phyloP scores from a whole-genome alignment of 1,140 invertebrate genomes.

The Camponotus pennsylvanicus region DNA sequence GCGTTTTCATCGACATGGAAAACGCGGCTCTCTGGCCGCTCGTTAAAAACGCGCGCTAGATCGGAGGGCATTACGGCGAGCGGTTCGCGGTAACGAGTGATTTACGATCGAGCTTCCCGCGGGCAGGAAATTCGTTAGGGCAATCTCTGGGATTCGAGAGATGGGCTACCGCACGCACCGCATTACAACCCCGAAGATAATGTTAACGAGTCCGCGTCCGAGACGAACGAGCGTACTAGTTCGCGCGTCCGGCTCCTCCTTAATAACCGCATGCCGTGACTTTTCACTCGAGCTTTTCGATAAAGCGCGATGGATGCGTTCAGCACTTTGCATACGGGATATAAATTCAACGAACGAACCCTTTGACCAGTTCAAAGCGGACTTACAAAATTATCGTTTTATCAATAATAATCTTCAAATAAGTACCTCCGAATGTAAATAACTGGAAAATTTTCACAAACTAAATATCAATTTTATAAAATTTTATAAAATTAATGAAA shows the following conservation, averaged over 20 bases:
- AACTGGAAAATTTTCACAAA: neutral
- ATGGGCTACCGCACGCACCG: constrained; percentile 75
- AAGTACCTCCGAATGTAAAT: neutral
- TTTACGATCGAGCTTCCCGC: constrained; percentile 76
- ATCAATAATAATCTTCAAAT: neutral
- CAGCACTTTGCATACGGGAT: neutral
- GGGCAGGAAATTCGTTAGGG: constrained; percentile 79
- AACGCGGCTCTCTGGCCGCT: constrained; percentile 42
- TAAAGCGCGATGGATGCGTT: constrained; percentile 65
- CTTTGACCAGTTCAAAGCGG: neutral
- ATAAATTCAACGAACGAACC: neutral
- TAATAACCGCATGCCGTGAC: constrained; percentile 74
- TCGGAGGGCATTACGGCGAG: constrained; percentile 68
- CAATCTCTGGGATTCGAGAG: constrained; percentile 77
- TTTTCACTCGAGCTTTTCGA: constrained; percentile 64
- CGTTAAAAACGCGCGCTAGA: constrained; percentile 73
- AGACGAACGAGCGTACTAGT: constrained; percentile 65
- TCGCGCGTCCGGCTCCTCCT: constrained; percentile 62
- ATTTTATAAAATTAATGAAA: neutral
- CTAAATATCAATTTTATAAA: neutral
- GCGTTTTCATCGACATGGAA: constrained; percentile 65
- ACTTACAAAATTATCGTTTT: neutral
- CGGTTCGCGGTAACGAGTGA: constrained; percentile 72
- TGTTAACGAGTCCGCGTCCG: constrained; percentile 73
- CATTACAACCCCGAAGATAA: constrained; percentile 72